Percentiles rank a stretch among this genome's conserved stretches.
Conservation (phyloP, 1,140 invertebrate species). For the Kradibia gibbosae region DNA sequence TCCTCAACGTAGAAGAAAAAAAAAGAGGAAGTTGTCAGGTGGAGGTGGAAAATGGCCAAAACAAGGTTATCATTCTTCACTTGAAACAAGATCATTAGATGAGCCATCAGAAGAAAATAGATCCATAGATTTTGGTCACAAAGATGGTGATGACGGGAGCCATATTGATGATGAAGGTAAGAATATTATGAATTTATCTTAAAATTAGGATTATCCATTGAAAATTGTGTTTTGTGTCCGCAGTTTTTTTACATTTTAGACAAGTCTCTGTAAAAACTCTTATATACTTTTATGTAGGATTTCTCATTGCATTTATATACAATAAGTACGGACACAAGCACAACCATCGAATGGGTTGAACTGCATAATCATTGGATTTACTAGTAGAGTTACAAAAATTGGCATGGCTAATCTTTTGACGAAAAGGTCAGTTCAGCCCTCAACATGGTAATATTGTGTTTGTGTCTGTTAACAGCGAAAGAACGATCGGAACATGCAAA, state of each 20-base stretch:
- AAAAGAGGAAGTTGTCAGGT: conserved; percentile 61
- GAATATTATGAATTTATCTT: conserved; percentile 29
- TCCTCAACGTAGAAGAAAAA: conserved; percentile 64
- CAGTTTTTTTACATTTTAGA: conserved; percentile 48
- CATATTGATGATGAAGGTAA: conserved; percentile 63
- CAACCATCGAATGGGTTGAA: conserved; percentile 69
- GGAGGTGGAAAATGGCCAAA: conserved; percentile 65
- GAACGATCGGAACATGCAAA: conserved; percentile 58
- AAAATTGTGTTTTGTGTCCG: conserved; percentile 67
- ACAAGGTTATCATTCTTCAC: conserved; percentile 53
- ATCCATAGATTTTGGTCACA: conserved; percentile 60
- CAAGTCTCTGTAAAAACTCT: conserved; percentile 34
- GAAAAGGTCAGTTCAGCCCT: conserved; percentile 65
- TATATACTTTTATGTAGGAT: conserved; percentile 46
- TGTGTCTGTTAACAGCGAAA: conserved; percentile 67
- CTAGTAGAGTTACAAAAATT: conserved; percentile 39
- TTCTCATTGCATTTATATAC: conserved; percentile 39
- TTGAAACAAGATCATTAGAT: conserved; percentile 56
- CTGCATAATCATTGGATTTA: conserved; percentile 60
- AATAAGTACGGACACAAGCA: conserved; percentile 66
- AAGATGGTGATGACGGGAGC: conserved; percentile 59
- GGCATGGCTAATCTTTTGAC: conserved; percentile 51
- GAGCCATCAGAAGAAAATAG: conserved; percentile 59
- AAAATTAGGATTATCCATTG: conserved; percentile 46
- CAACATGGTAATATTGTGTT: conserved; percentile 68